Evolutionary conservation across 2,888 invertebrate genomes (phyloP), one percentile per base, ranked within the genome.

Genomic region (Ophraella communa): DNA sequence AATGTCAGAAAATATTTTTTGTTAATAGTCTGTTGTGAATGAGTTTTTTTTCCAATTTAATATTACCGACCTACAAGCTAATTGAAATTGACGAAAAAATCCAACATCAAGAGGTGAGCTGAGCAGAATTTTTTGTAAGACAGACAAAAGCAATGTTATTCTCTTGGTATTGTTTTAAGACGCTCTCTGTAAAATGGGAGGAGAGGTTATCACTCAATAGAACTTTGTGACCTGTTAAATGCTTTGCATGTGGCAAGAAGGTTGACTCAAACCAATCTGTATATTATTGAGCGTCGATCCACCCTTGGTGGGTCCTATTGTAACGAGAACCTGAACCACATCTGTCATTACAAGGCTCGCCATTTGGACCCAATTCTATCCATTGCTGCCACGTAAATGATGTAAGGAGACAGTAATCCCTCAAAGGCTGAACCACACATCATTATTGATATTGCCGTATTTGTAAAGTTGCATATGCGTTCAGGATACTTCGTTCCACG

Each of bases 121-220:
- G 17, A 76, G 57, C 56, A 68, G n/a, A n/a, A n/a, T n/a, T n/a
- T n/a, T n/a, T n/a, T n/a, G n/a, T n/a, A n/a, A n/a, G n/a, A n/a
- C n/a, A n/a, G n/a, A n/a, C n/a, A n/a, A n/a, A n/a, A n/a, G n/a
- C n/a, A n/a, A n/a, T n/a, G n/a, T n/a, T n/a, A n/a, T n/a, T n/a
- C n/a, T n/a, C n/a, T n/a, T n/a, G n/a, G n/a, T n/a, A n/a, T n/a
- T n/a, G n/a, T n/a, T n/a, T n/a, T n/a, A n/a, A 23, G 5, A 71
- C 67, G 47, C 35, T 33, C 8, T 61, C 24, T 2, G 52, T 33
- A 17, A 60, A 60, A 18, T 61, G 60, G 7, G 52, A 64, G 17
- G 66, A n/a, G 23, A 66, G 53, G 76, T 72, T 72, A 27, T 81
- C 76, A 7, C 79, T 79, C 51, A 81, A 67, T 11, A 78, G 18